phyloP scores from a whole-genome alignment of 2,113 vertebrate species.

The Malurus melanocephalus region DNA sequence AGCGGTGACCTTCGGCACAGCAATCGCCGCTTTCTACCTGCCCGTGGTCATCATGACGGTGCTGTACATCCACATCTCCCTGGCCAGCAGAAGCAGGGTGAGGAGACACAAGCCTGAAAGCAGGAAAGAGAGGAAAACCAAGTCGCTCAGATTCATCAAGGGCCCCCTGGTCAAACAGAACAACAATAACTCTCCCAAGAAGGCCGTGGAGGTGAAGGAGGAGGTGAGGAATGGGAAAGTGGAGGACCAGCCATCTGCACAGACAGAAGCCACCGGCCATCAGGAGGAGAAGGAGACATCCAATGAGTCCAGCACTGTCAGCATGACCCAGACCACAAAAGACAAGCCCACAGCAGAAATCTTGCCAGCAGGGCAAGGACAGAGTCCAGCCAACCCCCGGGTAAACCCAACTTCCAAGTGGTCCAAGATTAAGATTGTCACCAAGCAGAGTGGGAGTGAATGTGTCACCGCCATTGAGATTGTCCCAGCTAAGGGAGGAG shows the following conservation, averaged over 20 bases:
- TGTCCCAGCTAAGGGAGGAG: constrained; percentile 80
- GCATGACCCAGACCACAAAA: constrained; percentile 87
- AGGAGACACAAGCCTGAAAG: constrained; percentile 88
- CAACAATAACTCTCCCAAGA: constrained; percentile 84
- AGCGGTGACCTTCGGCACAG: constrained; percentile 91
- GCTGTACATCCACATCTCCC: constrained; percentile 93
- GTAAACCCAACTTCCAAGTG: constrained; percentile 82
- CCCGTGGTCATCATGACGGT: constrained; percentile 98
- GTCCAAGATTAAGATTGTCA: constrained; percentile 98
- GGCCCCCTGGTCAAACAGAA: constrained; percentile 85
- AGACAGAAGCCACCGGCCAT: constrained; percentile 68
- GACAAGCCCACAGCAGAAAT: constrained; percentile 74
- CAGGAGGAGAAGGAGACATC: constrained; percentile 92
- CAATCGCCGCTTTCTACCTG: constrained; percentile 96
- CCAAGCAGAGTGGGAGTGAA: constrained; percentile 90
- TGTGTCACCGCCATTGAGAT: constrained; percentile 97
- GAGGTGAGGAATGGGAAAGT: constrained; percentile 88
- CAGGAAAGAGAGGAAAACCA: constrained; percentile 85
- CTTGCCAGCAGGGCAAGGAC: constrained; percentile 70
- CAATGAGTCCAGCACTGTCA: constrained; percentile 93
- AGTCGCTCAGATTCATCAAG: constrained; percentile 83
- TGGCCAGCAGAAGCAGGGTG: constrained; percentile 94
- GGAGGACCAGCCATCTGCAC: constrained; percentile 74
- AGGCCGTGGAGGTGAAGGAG: constrained; percentile 63
- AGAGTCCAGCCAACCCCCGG: constrained; percentile 59